Percentiles rank a stretch among this genome's conserved stretches.
Conservation (phyloP, 1,140 invertebrate genomes). For the Bombus superbus region DNA sequence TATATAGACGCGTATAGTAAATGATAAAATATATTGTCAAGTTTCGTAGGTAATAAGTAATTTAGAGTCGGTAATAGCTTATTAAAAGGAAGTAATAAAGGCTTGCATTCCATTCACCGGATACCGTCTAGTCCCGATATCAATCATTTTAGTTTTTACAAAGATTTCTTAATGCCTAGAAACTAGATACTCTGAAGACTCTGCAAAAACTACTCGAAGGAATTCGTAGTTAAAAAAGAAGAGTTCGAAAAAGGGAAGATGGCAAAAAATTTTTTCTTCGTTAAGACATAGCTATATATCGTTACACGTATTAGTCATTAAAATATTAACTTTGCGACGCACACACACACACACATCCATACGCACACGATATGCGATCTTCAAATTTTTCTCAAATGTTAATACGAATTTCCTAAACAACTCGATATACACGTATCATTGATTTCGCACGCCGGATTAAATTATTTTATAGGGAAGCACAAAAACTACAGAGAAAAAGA, state of each 20-base stretch:
- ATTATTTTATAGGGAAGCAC: neutral
- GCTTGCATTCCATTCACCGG: neutral
- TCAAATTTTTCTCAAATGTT: too few species aligned
- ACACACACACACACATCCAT: fast-evolving
- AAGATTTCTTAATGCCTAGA: neutral
- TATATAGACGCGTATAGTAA: neutral
- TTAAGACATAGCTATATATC: neutral
- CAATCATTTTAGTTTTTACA: neutral
- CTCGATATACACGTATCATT: neutral
- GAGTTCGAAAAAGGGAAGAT: neutral
- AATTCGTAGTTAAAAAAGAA: neutral
- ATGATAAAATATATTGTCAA: neutral
- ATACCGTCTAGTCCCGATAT: neutral
- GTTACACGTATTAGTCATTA: too few species aligned
- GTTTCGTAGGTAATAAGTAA: neutral
- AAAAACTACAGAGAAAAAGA: too few species aligned
- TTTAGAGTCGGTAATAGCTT: neutral
- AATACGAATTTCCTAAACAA: too few species aligned
- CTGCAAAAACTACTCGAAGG: neutral
- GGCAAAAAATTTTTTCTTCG: neutral
- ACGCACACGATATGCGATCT: too few species aligned
- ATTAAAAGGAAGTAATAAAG: neutral
- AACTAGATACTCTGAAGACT: neutral
- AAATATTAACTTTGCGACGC: too few species aligned
- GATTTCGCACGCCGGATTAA: neutral